phyloP scores from a whole-genome alignment of 2,888 invertebrate species.

The Amphipoea oculea region DNA sequence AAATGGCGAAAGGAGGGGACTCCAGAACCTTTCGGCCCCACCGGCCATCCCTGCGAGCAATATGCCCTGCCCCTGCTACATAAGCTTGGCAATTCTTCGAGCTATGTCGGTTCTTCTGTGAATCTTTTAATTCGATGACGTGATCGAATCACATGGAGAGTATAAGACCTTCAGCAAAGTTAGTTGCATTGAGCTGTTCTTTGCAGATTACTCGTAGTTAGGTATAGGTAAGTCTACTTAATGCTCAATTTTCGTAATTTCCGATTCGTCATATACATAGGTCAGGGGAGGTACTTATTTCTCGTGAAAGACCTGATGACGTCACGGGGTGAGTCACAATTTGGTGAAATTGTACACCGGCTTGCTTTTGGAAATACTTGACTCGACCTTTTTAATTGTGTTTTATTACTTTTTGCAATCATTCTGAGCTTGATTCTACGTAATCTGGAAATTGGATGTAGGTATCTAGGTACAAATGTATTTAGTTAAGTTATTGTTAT shows the following conservation, averaged over 20 bases:
- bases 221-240: not conserved
- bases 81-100: not conserved
- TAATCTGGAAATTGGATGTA: not conserved
- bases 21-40: not conserved
- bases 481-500: not conserved
- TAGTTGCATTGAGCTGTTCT: not conserved
- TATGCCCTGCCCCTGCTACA: not conserved
- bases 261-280: conserved; percentile 18
- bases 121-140: not conserved
- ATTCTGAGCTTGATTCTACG: not conserved
- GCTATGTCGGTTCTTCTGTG: not conserved
- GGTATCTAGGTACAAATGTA: not conserved
- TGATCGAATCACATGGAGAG: not conserved
- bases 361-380: conserved; percentile 8
- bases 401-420: conserved; percentile 21
- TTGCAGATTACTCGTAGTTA: not conserved
- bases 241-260: not conserved
- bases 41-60: not conserved
- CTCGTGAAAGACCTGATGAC: conserved; percentile 11
- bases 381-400: not conserved
- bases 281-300: conserved; percentile 8
- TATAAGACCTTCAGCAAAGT: too few relatives aligned
- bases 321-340: conserved; percentile 35
- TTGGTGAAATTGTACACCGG: conserved; percentile 23
- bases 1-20: not conserved